Base-by-base conservation (phyloP, 2,888 invertebrate species). In the Aproaerema taeniolella region DNA sequence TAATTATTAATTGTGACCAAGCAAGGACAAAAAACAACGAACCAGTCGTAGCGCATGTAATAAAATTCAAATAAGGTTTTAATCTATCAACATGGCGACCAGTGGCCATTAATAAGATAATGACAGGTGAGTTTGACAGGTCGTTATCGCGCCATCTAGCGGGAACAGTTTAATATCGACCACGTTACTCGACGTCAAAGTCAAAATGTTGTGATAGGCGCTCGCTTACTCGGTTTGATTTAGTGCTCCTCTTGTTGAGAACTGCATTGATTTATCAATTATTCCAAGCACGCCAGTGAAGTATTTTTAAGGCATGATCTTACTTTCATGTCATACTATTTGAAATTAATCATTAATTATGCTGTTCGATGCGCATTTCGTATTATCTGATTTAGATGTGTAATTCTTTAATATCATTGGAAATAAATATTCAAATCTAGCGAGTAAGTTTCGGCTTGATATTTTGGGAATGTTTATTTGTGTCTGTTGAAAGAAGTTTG, bases 241-340 rank as follows among this genome's bases (percentile, higher is more conserved):
- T 81, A 86, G 79, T 83, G 69, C 70, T 69, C 66, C 77, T 72
- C 64, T 67, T 61, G 65, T 68, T 59, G 73, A 66, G 73, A 71
- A 69, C 68, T 80, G 80, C 79, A 81, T 79, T 86, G 83, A 85
- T 86, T 76, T 83, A 86, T 86, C 83, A 86, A 85, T 82, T 67
- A 83, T 85, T 80, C 70, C 45, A 72, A 63, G 76, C 67, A 85
- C 82, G 75, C 67, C 70, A 69, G 74, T 63, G 50, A 74, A 83
- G 81, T 76, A 83, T 85, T 79, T 73, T 76, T 65, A 67, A 76
- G 61, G 64, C 77, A 78, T 67, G 78, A 79, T 77, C 79, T 83
- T 77, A 78, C 77, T 81, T 80, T 81, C 85, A 80, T 82, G 85
- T 82, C 85, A 73, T 69, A 67, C 66, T 46, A 55, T 68, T 77